A percentile compares a stretch with the other conserved stretches of the same genome.
phyloP scores from a whole-genome alignment of 2,888 invertebrate genomes.

The Eucera pruinosa region DNA sequence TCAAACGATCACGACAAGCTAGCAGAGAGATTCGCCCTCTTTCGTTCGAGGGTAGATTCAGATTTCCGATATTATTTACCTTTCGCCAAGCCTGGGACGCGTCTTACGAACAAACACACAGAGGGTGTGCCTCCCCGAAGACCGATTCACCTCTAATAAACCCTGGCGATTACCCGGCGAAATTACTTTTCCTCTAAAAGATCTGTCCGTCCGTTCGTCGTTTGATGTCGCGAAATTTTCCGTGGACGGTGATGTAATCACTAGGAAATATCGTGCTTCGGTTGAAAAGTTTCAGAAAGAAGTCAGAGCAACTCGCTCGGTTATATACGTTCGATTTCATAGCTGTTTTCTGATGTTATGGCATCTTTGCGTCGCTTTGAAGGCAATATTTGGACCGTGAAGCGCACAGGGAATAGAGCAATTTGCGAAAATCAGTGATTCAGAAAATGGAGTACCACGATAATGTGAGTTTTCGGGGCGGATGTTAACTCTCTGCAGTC shows the following conservation, averaged over 20 bases:
- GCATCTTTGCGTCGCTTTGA: slow-evolving; percentile 15
- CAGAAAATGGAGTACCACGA: slow-evolving; percentile 17
- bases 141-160: slow-evolving; percentile 66
- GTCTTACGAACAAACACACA: slow-evolving; percentile 50
- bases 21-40: background rate
- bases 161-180: slow-evolving; percentile 63
- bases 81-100: slow-evolving; percentile 32
- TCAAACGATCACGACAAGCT: background rate
- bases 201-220: slow-evolving; percentile 14
- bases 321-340: background rate
- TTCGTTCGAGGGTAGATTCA: slow-evolving; percentile 62
- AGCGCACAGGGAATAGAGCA: background rate
- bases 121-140: slow-evolving; percentile 52
- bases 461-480: too few relatives aligned
- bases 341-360: background rate
- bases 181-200: slow-evolving; percentile 68
- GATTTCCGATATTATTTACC: slow-evolving; percentile 74
- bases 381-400: background rate
- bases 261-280: background rate
- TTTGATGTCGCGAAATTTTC: slow-evolving; percentile 59
- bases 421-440: slow-evolving; percentile 23
- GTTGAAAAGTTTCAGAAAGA: background rate
- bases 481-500: too few relatives aligned
- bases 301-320: background rate
- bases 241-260: slow-evolving; percentile 24